A percentile compares a stretch with the other conserved stretches of the same genome.
Evolutionary conservation across 1,140 invertebrate genomes (phyloP).

Genomic region (Megalonaias nervosa): DNA sequence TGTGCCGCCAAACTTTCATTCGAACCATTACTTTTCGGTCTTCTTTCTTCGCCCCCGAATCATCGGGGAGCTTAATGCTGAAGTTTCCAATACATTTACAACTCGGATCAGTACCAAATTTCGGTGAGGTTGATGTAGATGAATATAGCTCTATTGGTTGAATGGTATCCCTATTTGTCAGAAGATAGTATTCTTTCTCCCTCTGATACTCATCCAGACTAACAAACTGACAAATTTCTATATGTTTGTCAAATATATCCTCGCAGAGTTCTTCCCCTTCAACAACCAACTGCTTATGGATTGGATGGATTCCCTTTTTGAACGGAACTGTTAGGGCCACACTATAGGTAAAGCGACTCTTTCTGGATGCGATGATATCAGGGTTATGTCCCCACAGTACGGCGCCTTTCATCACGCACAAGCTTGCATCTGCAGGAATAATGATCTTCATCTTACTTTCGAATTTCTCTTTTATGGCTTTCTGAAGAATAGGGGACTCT

Average conservation of each 20-base stretch:
- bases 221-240: conserved; percentile 22
- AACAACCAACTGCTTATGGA: too few relatives aligned
- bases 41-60: not conserved
- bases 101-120: conserved; percentile 6
- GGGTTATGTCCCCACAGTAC: conserved; percentile 14
- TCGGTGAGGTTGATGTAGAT: conserved; percentile 1
- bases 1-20: conserved; percentile 1
- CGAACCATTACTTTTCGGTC: not conserved
- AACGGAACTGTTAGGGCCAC: conserved; percentile 4
- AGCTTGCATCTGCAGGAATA: conserved; percentile 10
- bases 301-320: not conserved
- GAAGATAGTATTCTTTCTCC: conserved; percentile 15
- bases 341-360: conserved; percentile 13
- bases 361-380: conserved; percentile 3
- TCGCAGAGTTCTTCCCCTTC: conserved; percentile 8
- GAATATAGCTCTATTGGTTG: not conserved
- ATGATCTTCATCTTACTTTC: not conserved
- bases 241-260: conserved; percentile 33
- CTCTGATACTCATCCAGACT: conserved; percentile 13
- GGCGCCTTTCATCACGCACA: conserved; percentile 21
- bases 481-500: conserved; percentile 8
- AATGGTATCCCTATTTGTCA: not conserved
- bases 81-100: conserved; percentile 11
- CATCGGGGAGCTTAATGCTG: not conserved
- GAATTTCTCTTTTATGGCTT: not conserved